phyloP scores from a whole-genome alignment of 2,888 invertebrate species.

The Glaucopsyche alexis region DNA sequence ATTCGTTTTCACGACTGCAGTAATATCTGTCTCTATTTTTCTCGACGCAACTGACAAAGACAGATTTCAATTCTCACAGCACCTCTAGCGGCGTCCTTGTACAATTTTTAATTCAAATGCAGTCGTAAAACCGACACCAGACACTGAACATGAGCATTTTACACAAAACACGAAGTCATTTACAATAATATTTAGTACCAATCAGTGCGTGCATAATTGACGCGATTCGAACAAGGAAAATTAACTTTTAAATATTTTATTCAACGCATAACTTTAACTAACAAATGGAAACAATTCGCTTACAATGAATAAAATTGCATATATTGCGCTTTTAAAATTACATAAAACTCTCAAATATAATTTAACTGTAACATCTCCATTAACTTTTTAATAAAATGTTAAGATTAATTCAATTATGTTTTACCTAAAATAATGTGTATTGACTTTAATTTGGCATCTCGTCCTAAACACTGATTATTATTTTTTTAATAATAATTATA shows the following conservation, averaged over 20 bases:
- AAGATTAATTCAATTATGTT: constrained; percentile 77
- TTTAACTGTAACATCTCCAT: constrained; percentile 78
- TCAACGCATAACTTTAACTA: constrained; percentile 79
- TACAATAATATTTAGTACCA: constrained; percentile 36
- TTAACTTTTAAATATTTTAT: constrained; percentile 62
- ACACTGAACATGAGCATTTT: constrained; percentile 33
- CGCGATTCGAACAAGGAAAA: constrained; percentile 49
- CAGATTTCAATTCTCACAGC: background rate
- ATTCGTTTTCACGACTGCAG: background rate
- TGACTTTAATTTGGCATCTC: constrained; percentile 85
- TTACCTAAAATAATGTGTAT: constrained; percentile 83
- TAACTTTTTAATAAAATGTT: constrained; percentile 78
- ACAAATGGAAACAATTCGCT: constrained; percentile 79
- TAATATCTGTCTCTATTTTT: constrained; percentile 15
- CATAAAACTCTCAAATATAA: constrained; percentile 81
- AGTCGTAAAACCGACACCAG: background rate
- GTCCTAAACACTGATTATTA: constrained; percentile 78
- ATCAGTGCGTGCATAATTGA: constrained; percentile 36
- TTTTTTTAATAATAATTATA: constrained; percentile 63
- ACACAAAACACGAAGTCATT: constrained; percentile 34
- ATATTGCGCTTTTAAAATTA: constrained; percentile 77
- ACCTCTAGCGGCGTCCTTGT: background rate
- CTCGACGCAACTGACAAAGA: background rate
- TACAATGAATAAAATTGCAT: constrained; percentile 78
- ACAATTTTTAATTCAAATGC: background rate